These are phyloP conservation scores for Thymallus thymallus DNA, from an alignment of 2,113 vertebrate genomes.

Conservation along the genomic window DNA sequence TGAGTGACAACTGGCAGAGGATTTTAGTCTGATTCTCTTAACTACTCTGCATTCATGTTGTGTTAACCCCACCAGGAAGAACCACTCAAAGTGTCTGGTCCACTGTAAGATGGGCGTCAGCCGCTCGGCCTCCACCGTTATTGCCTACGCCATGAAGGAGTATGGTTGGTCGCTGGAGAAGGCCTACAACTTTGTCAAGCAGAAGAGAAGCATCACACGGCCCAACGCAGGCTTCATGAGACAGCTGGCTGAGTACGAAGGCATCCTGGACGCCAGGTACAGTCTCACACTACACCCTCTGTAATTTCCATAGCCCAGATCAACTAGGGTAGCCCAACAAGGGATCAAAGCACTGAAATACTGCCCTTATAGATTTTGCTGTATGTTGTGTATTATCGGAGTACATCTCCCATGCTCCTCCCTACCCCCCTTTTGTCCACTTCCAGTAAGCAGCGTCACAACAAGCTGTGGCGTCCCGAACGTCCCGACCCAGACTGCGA, in stretches of 20 bases:
- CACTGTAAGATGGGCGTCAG: slow-evolving; percentile 99
- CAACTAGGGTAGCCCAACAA: too few relatives aligned
- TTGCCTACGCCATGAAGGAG: slow-evolving; percentile 98
- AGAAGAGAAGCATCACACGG: slow-evolving; percentile 86
- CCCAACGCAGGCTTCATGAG: slow-evolving; percentile 94
- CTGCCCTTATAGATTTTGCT: background rate
- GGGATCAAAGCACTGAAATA: too few relatives aligned
- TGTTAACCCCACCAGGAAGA: slow-evolving; percentile 76
- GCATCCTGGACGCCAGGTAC: slow-evolving; percentile 94
- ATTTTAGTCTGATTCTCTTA: background rate
- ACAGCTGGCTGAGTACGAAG: slow-evolving; percentile 94
- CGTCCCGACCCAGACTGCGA: slow-evolving; percentile 79
- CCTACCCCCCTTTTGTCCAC: background rate
- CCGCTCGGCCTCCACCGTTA: slow-evolving; percentile 92
- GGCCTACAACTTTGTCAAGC: slow-evolving; percentile 91
- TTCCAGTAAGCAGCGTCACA: slow-evolving; percentile 93
- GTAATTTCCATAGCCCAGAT: too few relatives aligned
- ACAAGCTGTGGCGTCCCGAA: slow-evolving; percentile 93
- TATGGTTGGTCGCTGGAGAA: slow-evolving; percentile 93
- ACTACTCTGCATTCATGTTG: background rate
- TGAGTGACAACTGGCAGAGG: background rate
- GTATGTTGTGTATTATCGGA: background rate
- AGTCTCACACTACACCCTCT: background rate
- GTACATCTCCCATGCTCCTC: background rate
- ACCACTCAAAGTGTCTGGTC: slow-evolving; percentile 94